A percentile compares a stretch with the other conserved stretches of the same genome.
phyloP scores from a whole-genome alignment of 2,797 vertebrate genomes.

The Pangasius macronema region DNA sequence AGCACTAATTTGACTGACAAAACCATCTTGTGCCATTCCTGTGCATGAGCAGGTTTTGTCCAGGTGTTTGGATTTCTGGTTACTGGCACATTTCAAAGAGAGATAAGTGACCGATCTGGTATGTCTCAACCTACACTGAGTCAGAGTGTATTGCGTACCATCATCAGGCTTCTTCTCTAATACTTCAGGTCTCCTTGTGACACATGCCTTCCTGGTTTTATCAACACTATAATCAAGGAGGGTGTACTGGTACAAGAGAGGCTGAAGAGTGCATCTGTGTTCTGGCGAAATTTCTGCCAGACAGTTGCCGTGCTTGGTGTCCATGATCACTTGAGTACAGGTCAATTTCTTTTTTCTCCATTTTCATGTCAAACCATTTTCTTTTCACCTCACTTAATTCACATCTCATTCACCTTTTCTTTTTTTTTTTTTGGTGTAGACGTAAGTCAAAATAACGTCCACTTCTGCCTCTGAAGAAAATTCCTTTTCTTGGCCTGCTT shows the following conservation, averaged over 20 bases:
- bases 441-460: neutral
- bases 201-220: neutral
- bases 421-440: neutral
- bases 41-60: neutral
- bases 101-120: neutral
- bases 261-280: neutral
- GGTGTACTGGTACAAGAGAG: neutral
- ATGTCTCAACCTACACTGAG: neutral
- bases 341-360: neutral
- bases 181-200: neutral
- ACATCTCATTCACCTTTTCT: neutral
- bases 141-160: neutral
- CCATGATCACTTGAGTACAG: neutral
- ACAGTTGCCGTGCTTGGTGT: neutral
- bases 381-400: neutral
- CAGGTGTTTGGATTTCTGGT: neutral
- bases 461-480: neutral
- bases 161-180: neutral
- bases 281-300: neutral
- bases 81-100: neutral
- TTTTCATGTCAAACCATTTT: neutral
- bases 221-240: neutral
- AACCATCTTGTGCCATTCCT: neutral
- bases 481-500: neutral
- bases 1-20: neutral